Conservation (phyloP, 2,888 invertebrate species). For the Coleophora flavipennella region DNA sequence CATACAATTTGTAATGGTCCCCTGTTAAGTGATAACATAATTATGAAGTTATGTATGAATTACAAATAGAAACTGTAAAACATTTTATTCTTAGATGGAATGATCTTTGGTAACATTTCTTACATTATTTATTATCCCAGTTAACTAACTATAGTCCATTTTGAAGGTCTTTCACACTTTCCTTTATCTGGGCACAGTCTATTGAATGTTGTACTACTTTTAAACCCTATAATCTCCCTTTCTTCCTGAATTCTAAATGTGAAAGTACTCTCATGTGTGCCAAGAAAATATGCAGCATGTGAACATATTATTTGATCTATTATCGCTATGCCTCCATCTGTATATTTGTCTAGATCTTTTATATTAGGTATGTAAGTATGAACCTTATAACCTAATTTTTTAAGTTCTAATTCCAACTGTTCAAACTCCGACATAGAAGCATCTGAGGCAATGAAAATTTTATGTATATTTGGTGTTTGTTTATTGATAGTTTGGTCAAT, state of each 20-base stretch:
- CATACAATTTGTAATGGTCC: too few relatives aligned
- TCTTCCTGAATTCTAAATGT: conserved; percentile 98
- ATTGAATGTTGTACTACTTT: conserved; percentile 87
- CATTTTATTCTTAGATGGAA: too few relatives aligned
- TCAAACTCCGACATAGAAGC: conserved; percentile 73
- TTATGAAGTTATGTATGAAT: too few relatives aligned
- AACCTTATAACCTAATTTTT: conserved; percentile 32
- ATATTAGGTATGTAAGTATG: conserved; percentile 49
- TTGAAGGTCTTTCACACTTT: conserved; percentile 80
- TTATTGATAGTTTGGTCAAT: conserved; percentile 73
- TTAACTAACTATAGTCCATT: conserved; percentile 81
- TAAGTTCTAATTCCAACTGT: conserved; percentile 56
- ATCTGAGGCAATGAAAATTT: conserved; percentile 90
- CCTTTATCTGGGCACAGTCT: conserved; percentile 78
- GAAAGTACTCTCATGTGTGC: conserved; percentile 96
- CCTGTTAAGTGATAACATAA: too few relatives aligned
- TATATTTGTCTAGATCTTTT: conserved; percentile 65
- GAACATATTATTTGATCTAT: conserved; percentile 97
- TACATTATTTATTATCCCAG: not conserved
- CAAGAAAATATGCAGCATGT: conserved; percentile 88
- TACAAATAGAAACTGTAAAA: too few relatives aligned
- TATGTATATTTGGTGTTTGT: conserved; percentile 38
- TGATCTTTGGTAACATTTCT: too few relatives aligned
- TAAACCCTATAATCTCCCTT: conserved; percentile 93
- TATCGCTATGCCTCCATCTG: conserved; percentile 92